Percentiles rank a stretch among this genome's conserved stretches.
Conservation (phyloP, 2,797 vertebrate species). For the Microctenopoma stevenorrisi region DNA sequence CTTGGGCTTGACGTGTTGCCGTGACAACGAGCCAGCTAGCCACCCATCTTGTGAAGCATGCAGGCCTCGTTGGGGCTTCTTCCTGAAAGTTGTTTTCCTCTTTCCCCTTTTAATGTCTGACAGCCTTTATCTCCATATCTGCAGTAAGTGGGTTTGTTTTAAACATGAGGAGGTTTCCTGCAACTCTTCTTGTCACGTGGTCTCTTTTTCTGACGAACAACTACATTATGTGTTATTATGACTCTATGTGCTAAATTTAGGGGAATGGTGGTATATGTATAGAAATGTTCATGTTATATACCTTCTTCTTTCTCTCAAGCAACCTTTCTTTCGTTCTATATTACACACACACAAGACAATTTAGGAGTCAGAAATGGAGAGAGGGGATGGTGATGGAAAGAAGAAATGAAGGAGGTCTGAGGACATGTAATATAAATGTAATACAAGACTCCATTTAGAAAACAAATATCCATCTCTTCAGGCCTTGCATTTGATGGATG, state of each 20-base stretch:
- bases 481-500: constrained; percentile 34
- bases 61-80: constrained; percentile 32
- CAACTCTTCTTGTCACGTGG: constrained; percentile 21
- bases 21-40: constrained; percentile 40
- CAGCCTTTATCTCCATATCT: constrained; percentile 51
- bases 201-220: constrained; percentile 11
- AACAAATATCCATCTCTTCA: constrained; percentile 26
- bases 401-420: neutral
- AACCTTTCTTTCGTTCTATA: constrained; percentile 13
- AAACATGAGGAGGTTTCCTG: constrained; percentile 44
- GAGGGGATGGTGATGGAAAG: neutral
- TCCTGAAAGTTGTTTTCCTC: constrained; percentile 58
- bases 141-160: constrained; percentile 52
- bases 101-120: constrained; percentile 42
- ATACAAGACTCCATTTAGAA: constrained; percentile 28
- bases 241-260: constrained; percentile 16
- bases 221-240: constrained; percentile 12
- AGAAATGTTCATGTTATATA: neutral
- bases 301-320: neutral
- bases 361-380: constrained; percentile 15
- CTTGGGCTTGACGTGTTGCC: constrained; percentile 52
- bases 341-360: constrained; percentile 6
- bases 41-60: constrained; percentile 36
- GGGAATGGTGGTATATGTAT: neutral
- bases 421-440: constrained; percentile 32